Conservation (phyloP, 2,888 invertebrate genomes). For the Bembecia ichneumoniformis region DNA sequence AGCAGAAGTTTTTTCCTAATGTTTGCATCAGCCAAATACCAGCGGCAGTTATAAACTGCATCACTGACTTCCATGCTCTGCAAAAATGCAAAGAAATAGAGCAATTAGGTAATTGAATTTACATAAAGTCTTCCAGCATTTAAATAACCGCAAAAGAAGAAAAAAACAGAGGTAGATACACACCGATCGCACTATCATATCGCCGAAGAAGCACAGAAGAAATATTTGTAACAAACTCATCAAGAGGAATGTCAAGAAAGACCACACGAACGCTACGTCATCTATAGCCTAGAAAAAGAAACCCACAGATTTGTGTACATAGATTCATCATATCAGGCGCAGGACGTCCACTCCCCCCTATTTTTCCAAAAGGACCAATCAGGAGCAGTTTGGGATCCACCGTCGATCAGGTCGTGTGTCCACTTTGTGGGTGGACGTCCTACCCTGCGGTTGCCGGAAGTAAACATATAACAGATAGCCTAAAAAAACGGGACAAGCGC, state of each 20-base stretch:
- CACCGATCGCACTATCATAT: conserved; percentile 41
- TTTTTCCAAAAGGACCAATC: no score
- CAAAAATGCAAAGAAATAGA: neutral
- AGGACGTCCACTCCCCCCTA: no score
- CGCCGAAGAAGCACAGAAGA: conserved; percentile 44
- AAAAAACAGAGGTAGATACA: conserved; percentile 6
- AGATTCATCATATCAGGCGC: no score
- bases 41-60: conserved; percentile 35
- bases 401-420: no score
- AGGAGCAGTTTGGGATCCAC: no score
- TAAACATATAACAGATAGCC: no score
- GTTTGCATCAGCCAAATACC: conserved; percentile 28
- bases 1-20: conserved; percentile 22
- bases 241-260: conserved; percentile 34
- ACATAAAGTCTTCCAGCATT: neutral
- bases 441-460: no score
- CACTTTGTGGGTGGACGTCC: no score
- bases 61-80: conserved; percentile 35
- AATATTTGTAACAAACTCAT: conserved; percentile 39
- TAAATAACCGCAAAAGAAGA: neutral
- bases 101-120: neutral
- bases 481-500: no score
- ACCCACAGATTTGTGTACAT: no score
- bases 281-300: conserved; percentile 30
- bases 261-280: conserved; percentile 21